Evolutionary conservation across 1,140 invertebrate genomes (phyloP).

Genomic region (Coenobita brevimanus): DNA sequence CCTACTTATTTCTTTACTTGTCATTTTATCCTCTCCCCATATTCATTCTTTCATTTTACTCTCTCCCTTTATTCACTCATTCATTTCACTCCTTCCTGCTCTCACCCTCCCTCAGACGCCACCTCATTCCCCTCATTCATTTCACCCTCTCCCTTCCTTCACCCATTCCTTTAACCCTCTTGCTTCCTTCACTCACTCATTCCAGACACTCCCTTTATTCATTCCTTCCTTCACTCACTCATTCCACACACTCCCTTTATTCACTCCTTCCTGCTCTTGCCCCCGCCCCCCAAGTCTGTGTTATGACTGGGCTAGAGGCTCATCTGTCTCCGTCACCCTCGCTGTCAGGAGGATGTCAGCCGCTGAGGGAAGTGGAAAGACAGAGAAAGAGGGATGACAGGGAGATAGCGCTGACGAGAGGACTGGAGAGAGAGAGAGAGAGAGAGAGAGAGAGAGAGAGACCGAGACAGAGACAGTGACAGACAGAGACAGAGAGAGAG

Average conservation of each 20-base stretch:
- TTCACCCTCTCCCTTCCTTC: too few relatives aligned
- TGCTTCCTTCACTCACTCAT: neutral
- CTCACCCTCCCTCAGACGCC: neutral
- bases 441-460: neutral
- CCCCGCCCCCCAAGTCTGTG: neutral
- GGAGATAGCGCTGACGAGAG: neutral
- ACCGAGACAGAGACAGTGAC: too few relatives aligned
- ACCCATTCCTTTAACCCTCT: neutral
- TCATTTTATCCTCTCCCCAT: too few relatives aligned
- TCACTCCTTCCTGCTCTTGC: neutral
- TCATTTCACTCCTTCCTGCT: neutral
- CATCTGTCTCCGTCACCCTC: constrained; percentile 11
- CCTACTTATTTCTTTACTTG: too few relatives aligned
- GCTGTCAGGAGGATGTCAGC: constrained; percentile 25
- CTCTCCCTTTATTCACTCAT: neutral
- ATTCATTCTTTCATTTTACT: neutral
- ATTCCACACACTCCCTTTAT: neutral
- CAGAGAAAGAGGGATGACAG: neutral
- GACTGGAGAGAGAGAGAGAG: neutral
- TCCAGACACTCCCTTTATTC: too few relatives aligned
- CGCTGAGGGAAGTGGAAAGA: neutral
- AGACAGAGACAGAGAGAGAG: neutral
- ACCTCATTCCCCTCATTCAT: neutral
- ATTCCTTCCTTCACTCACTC: neutral
- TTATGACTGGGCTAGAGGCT: neutral